Conservation (phyloP, 2,797 vertebrate species). For the Alectoris magna region DNA sequence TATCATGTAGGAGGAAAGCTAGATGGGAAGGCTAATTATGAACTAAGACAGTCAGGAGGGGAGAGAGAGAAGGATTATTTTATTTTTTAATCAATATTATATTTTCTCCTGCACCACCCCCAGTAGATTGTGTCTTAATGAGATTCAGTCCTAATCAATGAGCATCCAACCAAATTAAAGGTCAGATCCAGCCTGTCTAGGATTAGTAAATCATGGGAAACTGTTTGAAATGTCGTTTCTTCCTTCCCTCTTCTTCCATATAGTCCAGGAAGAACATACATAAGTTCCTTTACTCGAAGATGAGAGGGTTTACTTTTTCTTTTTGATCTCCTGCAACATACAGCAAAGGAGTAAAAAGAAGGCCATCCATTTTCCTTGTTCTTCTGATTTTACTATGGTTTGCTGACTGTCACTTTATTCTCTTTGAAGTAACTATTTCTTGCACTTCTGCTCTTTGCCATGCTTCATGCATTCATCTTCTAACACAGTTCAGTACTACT, state of each 20-base stretch:
- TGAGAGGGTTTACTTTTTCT: neutral
- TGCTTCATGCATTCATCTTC: neutral
- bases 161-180: constrained; percentile 53
- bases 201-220: constrained; percentile 4
- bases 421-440: neutral
- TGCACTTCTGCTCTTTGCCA: neutral
- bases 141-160: constrained; percentile 40
- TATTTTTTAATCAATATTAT: constrained; percentile 68
- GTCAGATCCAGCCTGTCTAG: constrained; percentile 19
- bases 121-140: constrained; percentile 41
- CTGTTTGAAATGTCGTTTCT: neutral
- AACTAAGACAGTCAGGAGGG: constrained; percentile 1
- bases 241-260: neutral
- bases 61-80: constrained; percentile 9
- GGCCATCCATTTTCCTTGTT: neutral
- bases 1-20: constrained; percentile 20
- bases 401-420: neutral
- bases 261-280: neutral
- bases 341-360: neutral
- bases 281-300: neutral
- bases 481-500: neutral
- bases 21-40: constrained; percentile 54
- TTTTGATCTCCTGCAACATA: neutral
- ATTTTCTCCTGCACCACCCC: constrained; percentile 41
- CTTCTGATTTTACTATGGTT: neutral